Conservation (phyloP, 2,113 vertebrate genomes). For the Himantopus leucocephalus region DNA sequence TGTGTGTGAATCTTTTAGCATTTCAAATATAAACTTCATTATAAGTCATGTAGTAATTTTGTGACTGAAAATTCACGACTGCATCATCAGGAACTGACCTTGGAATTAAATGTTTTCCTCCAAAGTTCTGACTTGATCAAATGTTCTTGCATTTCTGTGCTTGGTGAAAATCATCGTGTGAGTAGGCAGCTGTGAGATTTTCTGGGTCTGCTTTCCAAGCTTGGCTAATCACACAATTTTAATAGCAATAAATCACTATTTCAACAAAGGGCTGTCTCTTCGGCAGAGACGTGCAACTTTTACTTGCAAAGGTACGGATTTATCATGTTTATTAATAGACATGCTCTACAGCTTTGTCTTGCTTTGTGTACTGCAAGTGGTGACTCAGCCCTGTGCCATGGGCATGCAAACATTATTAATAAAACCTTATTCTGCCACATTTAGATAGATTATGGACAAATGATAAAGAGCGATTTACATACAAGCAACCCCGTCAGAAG, state of each 20-base stretch:
- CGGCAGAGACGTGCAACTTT: background rate
- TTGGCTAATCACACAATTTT: constrained; percentile 39
- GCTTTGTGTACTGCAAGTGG: background rate
- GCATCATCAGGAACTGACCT: background rate
- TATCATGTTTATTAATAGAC: constrained; percentile 36
- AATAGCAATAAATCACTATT: constrained; percentile 48
- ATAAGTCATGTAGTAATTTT: background rate
- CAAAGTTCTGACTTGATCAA: background rate
- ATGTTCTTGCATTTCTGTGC: background rate
- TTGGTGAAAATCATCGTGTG: constrained; percentile 15
- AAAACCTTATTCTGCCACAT: constrained; percentile 50
- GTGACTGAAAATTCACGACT: background rate
- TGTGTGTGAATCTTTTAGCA: background rate
- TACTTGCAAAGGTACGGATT: constrained; percentile 12
- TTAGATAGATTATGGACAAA: constrained; percentile 31
- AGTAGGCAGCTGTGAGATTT: constrained; percentile 41
- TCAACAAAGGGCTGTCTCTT: constrained; percentile 33
- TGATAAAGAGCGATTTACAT: background rate
- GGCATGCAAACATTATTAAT: background rate
- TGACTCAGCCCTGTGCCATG: background rate
- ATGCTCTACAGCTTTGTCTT: constrained; percentile 14
- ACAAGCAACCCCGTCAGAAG: background rate
- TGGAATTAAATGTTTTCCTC: constrained; percentile 12
- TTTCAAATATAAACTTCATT: background rate
- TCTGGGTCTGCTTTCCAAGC: constrained; percentile 39